A percentile compares a stretch with the other conserved stretches of the same genome.
These are phyloP conservation scores for Petrophora chlorosata DNA, from an alignment of 2,888 invertebrate genomes.

Conservation along the genomic window DNA sequence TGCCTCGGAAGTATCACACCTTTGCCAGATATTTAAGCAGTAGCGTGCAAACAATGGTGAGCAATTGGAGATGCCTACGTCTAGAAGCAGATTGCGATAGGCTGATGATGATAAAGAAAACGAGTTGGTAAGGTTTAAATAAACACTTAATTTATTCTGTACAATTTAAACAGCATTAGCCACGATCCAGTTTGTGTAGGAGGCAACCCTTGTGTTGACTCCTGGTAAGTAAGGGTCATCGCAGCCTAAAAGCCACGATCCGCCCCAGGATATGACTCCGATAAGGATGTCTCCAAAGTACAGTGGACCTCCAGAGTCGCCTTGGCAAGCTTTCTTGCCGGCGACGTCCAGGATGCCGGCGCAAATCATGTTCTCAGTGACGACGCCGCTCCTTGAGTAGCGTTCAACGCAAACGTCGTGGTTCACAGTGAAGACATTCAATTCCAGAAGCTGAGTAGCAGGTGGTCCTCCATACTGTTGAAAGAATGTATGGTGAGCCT, in stretches of 20 bases:
- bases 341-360: constrained; percentile 44
- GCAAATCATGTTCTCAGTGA: constrained; percentile 53
- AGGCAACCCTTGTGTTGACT: constrained; percentile 67
- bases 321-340: constrained; percentile 43
- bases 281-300: constrained; percentile 58
- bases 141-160: too few species aligned
- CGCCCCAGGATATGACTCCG: constrained; percentile 74
- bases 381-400: constrained; percentile 38
- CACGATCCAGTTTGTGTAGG: constrained; percentile 55
- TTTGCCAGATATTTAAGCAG: too few species aligned
- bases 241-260: constrained; percentile 76
- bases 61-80: too few species aligned
- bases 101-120: too few species aligned
- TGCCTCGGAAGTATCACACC: too few species aligned
- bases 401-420: constrained; percentile 45
- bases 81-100: too few species aligned
- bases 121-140: too few species aligned
- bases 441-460: constrained; percentile 45
- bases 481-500: neutral
- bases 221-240: constrained; percentile 66
- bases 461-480: constrained; percentile 43
- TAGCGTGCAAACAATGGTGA: too few species aligned
- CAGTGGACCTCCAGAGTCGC: constrained; percentile 69
- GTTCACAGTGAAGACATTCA: constrained; percentile 55
- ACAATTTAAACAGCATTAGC: constrained; percentile 35